These are phyloP conservation scores for Apistogramma diplotaenia DNA, from an alignment of 2,113 vertebrate species.

Conservation along the genomic window DNA sequence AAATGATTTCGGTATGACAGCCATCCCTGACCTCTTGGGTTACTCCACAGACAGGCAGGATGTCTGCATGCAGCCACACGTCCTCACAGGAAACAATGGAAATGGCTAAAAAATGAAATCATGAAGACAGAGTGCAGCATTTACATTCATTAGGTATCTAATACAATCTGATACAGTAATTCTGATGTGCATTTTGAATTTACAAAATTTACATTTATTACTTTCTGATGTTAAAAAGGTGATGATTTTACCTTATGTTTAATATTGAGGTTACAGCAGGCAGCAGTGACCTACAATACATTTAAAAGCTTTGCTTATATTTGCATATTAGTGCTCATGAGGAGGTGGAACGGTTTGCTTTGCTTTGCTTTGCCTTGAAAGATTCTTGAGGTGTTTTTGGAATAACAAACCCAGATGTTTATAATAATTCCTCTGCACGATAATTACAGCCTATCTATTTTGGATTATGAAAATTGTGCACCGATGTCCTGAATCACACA, in stretches of 20 bases:
- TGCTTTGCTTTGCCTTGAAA: background rate
- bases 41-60: conserved; percentile 61
- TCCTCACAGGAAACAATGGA: conserved; percentile 63
- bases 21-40: conserved; percentile 59
- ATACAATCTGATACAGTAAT: background rate
- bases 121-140: conserved; percentile 9
- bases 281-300: background rate
- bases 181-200: background rate
- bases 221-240: background rate
- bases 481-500: background rate
- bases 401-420: background rate
- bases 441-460: background rate
- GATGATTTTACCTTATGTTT: background rate
- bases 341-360: background rate
- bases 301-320: background rate
- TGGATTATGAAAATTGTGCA: background rate
- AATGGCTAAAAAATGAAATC: conserved; percentile 56
- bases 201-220: background rate
- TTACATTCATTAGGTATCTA: background rate
- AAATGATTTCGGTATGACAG: conserved; percentile 50
- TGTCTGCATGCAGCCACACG: conserved; percentile 67
- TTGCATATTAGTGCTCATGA: background rate
- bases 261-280: background rate
- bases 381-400: background rate
- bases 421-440: background rate